phyloP scores from a whole-genome alignment of 2,797 vertebrate species.

The Prunella strophiata region DNA sequence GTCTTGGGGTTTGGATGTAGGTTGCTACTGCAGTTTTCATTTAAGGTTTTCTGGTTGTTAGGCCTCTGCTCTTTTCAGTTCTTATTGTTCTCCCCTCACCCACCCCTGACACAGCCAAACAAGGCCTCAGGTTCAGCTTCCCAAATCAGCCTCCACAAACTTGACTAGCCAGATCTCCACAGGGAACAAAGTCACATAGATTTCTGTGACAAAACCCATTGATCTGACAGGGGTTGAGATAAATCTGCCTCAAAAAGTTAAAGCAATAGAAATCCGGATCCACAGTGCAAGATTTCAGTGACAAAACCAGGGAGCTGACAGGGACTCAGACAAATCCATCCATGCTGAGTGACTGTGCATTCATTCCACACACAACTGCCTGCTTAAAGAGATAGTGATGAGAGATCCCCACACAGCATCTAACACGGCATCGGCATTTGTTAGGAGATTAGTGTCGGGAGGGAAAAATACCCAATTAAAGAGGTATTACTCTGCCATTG shows the following conservation, averaged over 20 bases:
- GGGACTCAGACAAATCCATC: constrained; percentile 68
- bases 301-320: constrained; percentile 60
- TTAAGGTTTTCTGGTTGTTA: neutral
- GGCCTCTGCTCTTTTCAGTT: neutral
- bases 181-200: constrained; percentile 60
- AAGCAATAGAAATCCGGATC: constrained; percentile 52
- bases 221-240: constrained; percentile 64
- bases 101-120: neutral
- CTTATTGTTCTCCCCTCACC: neutral
- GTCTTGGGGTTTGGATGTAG: neutral
- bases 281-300: constrained; percentile 48
- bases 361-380: constrained; percentile 47
- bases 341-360: constrained; percentile 51
- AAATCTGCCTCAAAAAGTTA: constrained; percentile 61
- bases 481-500: constrained; percentile 50
- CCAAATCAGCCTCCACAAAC: constrained; percentile 26
- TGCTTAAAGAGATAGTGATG: constrained; percentile 61
- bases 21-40: neutral
- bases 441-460: constrained; percentile 67
- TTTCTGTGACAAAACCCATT: constrained; percentile 59
- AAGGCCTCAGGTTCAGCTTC: constrained; percentile 3
- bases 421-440: constrained; percentile 33
- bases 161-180: constrained; percentile 52
- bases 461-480: constrained; percentile 66
- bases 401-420: constrained; percentile 69